Evolutionary conservation across 2,113 vertebrate species (phyloP).

Genomic region (Bettongia penicillata): DNA sequence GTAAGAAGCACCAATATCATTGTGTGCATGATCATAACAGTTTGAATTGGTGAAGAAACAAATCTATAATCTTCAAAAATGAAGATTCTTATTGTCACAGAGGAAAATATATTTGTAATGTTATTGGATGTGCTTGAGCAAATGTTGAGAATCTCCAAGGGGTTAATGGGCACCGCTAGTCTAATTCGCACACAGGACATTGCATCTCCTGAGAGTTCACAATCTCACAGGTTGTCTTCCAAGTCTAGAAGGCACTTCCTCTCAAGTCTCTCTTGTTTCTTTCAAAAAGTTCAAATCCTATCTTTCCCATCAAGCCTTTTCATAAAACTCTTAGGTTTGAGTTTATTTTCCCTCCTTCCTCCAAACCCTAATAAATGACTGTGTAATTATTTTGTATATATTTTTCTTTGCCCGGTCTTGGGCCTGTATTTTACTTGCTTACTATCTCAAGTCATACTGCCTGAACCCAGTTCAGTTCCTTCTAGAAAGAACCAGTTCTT

Average conservation of each 20-base stretch:
- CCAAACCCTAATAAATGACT: not conserved
- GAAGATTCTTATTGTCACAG: not conserved
- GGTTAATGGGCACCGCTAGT: not conserved
- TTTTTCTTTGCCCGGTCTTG: not conserved
- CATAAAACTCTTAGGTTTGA: not conserved
- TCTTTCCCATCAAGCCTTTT: not conserved
- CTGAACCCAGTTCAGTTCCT: not conserved
- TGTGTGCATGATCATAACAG: not conserved
- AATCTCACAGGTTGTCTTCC: not conserved
- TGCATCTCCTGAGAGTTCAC: not conserved
- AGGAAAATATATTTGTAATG: not conserved
- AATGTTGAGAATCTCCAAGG: not conserved
- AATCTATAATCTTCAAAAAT: not conserved
- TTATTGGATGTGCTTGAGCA: not conserved
- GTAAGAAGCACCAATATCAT: not conserved
- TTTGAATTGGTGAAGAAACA: not conserved
- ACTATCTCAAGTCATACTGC: not conserved
- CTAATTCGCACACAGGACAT: not conserved
- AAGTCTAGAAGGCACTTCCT: not conserved
- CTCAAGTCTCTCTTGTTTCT: not conserved
- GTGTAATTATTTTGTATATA: not conserved
- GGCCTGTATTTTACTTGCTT: not conserved
- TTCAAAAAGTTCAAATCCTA: not conserved
- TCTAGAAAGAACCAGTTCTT: too few relatives aligned
- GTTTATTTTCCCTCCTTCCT: not conserved